A percentile compares a stretch with the other conserved stretches of the same genome.
These are phyloP conservation scores for Atherinosoma microstoma DNA, from an alignment of 2,797 vertebrate genomes.

Conservation along the genomic window DNA sequence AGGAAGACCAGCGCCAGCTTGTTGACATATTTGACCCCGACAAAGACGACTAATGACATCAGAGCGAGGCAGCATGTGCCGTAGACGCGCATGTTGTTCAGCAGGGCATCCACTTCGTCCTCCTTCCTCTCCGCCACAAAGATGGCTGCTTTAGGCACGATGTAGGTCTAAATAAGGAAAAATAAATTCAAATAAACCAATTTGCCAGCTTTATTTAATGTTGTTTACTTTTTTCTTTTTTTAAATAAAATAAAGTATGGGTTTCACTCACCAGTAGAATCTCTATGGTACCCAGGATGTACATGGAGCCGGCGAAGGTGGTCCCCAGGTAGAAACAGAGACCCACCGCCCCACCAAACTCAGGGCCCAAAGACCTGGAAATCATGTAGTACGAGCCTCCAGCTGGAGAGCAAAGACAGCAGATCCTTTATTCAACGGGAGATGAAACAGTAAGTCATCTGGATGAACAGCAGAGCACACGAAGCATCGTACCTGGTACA, in stretches of 20 bases:
- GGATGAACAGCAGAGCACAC: not conserved
- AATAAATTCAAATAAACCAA: not conserved
- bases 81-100: constrained; percentile 96
- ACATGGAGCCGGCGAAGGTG: constrained; percentile 98
- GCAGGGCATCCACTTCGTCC: constrained; percentile 80
- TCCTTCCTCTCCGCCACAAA: constrained; percentile 85
- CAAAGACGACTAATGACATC: constrained; percentile 94
- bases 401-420: constrained; percentile 75
- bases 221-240: not conserved
- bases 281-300: constrained; percentile 96
- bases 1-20: constrained; percentile 95
- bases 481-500: constrained; percentile 89
- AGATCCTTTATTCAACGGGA: not conserved
- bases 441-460: not conserved
- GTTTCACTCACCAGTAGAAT: constrained; percentile 90
- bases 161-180: constrained; percentile 88
- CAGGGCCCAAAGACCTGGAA: constrained; percentile 93
- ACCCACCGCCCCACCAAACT: constrained; percentile 96
- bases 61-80: constrained; percentile 90
- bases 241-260: not conserved
- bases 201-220: not conserved
- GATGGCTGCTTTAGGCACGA: constrained; percentile 92
- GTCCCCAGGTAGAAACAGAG: constrained; percentile 97
- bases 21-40: constrained; percentile 97
- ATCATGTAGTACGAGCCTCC: constrained; percentile 99